phyloP scores from a whole-genome alignment of 2,113 vertebrate genomes.

The Hemichromis elongatus region DNA sequence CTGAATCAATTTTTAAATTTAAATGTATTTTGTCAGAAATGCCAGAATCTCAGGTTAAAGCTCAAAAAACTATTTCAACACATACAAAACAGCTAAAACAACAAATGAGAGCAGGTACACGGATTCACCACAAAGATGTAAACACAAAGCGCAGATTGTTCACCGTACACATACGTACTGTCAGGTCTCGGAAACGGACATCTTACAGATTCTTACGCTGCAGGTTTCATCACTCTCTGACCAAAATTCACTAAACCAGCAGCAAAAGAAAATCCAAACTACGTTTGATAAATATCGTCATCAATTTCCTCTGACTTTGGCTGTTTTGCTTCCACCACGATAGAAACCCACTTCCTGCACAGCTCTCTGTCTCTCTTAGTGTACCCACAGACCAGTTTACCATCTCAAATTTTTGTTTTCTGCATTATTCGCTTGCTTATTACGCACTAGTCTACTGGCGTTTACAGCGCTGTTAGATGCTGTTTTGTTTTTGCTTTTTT shows the following conservation, averaged over 20 bases:
- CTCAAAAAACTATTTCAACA: background rate
- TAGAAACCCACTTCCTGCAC: background rate
- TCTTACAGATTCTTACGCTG: background rate
- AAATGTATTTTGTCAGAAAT: background rate
- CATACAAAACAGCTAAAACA: background rate
- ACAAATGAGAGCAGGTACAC: background rate
- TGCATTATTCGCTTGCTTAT: background rate
- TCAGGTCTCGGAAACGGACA: too few relatives aligned
- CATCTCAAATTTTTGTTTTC: background rate
- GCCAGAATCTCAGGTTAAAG: too few relatives aligned
- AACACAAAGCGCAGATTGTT: background rate
- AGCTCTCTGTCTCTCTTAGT: accelerated
- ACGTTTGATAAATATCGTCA: background rate
- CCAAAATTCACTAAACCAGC: background rate
- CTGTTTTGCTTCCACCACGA: background rate
- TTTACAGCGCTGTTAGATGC: background rate
- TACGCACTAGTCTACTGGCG: accelerated
- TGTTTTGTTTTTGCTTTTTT: too few relatives aligned
- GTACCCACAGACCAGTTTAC: background rate
- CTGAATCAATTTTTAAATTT: background rate
- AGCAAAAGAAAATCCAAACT: background rate
- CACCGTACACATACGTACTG: background rate
- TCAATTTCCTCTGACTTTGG: background rate
- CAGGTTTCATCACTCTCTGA: background rate
- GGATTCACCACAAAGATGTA: background rate